A percentile compares a stretch with the other conserved stretches of the same genome.
phyloP scores from a whole-genome alignment of 2,797 vertebrate species.

The Xiphorhynchus erythropygius region DNA sequence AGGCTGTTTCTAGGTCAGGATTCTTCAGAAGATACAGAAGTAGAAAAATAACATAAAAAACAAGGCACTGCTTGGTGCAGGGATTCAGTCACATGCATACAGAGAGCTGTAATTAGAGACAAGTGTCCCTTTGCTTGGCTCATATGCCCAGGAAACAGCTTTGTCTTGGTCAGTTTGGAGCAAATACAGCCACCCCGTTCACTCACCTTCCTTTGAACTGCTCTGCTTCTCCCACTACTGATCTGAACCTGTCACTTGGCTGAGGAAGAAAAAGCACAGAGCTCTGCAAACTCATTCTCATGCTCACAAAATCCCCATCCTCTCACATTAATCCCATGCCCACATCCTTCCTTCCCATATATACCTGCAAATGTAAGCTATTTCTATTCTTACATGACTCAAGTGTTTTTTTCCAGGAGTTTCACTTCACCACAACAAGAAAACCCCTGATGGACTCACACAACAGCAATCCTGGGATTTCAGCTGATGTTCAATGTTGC shows the following conservation, averaged over 20 bases:
- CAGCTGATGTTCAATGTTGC: neutral
- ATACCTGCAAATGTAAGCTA: neutral
- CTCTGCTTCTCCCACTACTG: neutral
- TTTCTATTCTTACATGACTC: neutral
- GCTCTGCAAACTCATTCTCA: neutral
- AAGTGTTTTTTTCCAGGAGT: neutral
- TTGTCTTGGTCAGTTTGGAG: neutral
- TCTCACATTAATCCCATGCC: neutral
- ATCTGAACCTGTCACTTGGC: neutral
- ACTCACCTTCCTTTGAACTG: neutral
- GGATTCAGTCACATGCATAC: rapidly evolving
- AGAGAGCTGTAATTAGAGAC: neutral
- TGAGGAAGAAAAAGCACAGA: neutral
- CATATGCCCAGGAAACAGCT: neutral
- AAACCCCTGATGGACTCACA: neutral
- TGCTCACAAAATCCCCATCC: neutral
- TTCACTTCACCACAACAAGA: neutral
- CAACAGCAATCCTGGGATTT: neutral
- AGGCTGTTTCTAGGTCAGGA: neutral
- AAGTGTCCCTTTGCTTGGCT: neutral
- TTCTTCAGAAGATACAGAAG: neutral
- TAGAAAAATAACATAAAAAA: neutral
- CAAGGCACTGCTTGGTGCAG: neutral
- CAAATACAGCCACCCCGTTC: neutral
- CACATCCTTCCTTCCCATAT: neutral